Evolutionary conservation across 2,888 invertebrate species (phyloP).

Genomic region (Metellina segmentata): DNA sequence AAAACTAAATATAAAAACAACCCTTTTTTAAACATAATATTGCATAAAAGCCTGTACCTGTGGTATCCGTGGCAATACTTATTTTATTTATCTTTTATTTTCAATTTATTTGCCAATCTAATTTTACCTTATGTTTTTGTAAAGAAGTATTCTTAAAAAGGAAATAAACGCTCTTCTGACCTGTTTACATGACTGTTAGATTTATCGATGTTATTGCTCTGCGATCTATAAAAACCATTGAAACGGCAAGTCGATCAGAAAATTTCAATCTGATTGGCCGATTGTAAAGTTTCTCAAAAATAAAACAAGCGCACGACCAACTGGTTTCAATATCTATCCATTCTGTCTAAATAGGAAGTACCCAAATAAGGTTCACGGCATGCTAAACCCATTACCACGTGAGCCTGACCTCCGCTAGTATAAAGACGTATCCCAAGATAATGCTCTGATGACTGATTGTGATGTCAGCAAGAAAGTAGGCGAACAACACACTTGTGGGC

Average conservation of each 20-base stretch:
- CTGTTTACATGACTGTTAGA: no score
- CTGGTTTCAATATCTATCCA: constrained; percentile 31
- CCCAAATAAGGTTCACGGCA: constrained; percentile 52
- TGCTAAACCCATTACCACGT: constrained; percentile 61
- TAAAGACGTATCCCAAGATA: constrained; percentile 69
- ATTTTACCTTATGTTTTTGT: no score
- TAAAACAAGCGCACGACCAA: constrained; percentile 10
- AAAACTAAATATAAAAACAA: no score
- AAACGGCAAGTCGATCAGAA: not conserved
- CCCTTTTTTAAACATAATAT: no score
- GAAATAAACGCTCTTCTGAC: no score
- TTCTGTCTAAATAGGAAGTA: constrained; percentile 57
- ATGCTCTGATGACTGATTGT: constrained; percentile 67
- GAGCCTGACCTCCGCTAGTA: constrained; percentile 36
- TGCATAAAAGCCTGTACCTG: no score
- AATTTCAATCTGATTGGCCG: not conserved
- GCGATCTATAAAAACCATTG: no score
- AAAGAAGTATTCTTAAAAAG: no score
- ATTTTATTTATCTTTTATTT: no score
- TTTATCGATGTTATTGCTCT: no score
- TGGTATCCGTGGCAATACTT: no score
- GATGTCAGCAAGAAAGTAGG: constrained; percentile 42
- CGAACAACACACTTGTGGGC: constrained; percentile 33
- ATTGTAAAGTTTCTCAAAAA: not conserved
- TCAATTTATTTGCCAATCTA: no score